A percentile compares a stretch with the other conserved stretches of the same genome.
These are phyloP conservation scores for Arctia plantaginis DNA, from an alignment of 2,888 invertebrate species.

Conservation along the genomic window DNA sequence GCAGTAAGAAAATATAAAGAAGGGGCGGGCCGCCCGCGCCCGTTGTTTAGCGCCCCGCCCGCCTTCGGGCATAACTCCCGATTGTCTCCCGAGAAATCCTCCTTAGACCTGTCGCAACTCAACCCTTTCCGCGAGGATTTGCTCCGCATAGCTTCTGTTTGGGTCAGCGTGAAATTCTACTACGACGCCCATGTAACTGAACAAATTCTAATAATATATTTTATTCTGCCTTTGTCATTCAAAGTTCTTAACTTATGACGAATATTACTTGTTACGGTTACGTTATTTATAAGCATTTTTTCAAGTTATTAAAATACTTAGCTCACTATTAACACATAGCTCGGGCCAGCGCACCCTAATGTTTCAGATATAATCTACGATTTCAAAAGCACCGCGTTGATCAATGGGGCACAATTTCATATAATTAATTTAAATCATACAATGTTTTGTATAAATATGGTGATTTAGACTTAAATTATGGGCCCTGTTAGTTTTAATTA, in stretches of 20 bases:
- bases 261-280: conserved; percentile 26
- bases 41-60: conserved; percentile 86
- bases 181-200: conserved; percentile 71
- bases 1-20: conserved; percentile 91
- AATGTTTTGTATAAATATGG: conserved; percentile 15
- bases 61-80: conserved; percentile 86
- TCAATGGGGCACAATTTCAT: conserved; percentile 37
- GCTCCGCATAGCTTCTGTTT: conserved; percentile 83
- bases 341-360: conserved; percentile 37
- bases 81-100: conserved; percentile 85
- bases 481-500: conserved; percentile 25
- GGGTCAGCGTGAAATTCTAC: conserved; percentile 85
- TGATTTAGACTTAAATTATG: conserved; percentile 22
- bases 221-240: conserved; percentile 59
- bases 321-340: conserved; percentile 43
- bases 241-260: conserved; percentile 53
- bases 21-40: conserved; percentile 87
- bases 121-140: conserved; percentile 82
- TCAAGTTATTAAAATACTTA: conserved; percentile 32
- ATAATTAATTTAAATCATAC: conserved; percentile 43
- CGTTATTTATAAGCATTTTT: conserved; percentile 24
- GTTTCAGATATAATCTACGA: conserved; percentile 44
- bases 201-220: conserved; percentile 72
- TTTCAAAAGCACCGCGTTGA: conserved; percentile 33
- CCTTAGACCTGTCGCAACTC: conserved; percentile 83